These are phyloP conservation scores for Tetranychus truncatus DNA, from an alignment of 2,888 invertebrate species.

Conservation along the genomic window DNA sequence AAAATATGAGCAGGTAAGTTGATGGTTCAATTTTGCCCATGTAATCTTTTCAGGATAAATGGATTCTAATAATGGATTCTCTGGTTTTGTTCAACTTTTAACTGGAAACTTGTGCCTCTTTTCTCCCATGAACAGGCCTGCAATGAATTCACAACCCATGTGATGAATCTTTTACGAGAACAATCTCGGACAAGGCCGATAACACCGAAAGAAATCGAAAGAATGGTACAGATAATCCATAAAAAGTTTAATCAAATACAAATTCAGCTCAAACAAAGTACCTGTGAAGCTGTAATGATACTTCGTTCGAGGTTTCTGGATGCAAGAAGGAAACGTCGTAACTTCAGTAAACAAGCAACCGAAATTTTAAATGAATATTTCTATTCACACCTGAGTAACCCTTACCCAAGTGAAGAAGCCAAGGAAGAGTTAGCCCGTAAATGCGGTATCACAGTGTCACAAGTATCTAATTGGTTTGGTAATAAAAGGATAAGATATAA, in stretches of 20 bases:
- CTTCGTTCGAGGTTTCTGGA: constrained; percentile 61
- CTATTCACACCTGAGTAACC: constrained; percentile 97
- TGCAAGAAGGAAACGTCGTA: constrained; percentile 66
- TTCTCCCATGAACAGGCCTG: constrained; percentile 49
- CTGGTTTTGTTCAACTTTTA: not conserved
- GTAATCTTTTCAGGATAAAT: not conserved
- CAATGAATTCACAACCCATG: constrained; percentile 99
- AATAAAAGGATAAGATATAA: constrained; percentile 99
- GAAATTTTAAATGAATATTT: constrained; percentile 99
- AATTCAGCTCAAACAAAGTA: constrained; percentile 88
- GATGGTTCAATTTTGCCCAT: not conserved
- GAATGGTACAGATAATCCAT: constrained; percentile 96
- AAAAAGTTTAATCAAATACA: constrained; percentile 91
- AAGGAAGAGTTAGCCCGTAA: constrained; percentile 98
- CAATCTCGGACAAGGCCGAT: constrained; percentile 94
- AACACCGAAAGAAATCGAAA: constrained; percentile 92
- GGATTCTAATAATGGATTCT: not conserved
- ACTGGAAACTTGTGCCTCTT: not conserved
- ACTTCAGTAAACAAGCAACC: constrained; percentile 98
- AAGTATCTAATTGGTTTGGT: constrained; percentile 98
- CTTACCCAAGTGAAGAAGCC: constrained; percentile 98
- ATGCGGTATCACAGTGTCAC: constrained; percentile 92
- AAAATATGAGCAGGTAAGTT: constrained; percentile 78
- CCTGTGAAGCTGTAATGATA: constrained; percentile 99
- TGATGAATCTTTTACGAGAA: constrained; percentile 87